Evolutionary conservation across 2,113 vertebrate species (phyloP).

Genomic region (Sarotherodon lohbergeri): DNA sequence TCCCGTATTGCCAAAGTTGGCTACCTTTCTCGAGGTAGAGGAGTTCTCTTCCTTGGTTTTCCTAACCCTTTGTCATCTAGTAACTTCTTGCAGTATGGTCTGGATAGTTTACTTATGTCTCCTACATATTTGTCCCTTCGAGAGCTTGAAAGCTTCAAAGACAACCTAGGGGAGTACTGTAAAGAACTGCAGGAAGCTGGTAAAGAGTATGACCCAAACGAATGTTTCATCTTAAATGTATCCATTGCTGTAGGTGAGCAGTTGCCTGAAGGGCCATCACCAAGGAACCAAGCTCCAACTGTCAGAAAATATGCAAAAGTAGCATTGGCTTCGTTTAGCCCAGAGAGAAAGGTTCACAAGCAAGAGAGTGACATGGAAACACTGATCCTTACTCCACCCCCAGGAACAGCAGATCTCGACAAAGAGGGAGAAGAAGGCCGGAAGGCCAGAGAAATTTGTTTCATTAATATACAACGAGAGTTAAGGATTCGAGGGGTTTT

Average conservation of each 20-base stretch:
- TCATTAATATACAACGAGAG: constrained; percentile 97
- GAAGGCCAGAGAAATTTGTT: constrained; percentile 92
- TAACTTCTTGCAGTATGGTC: constrained; percentile 89
- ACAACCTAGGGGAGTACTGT: constrained; percentile 90
- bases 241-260: constrained; percentile 91
- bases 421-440: constrained; percentile 91
- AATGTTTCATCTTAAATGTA: constrained; percentile 98
- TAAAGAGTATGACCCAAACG: constrained; percentile 90
- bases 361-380: constrained; percentile 95
- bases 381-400: constrained; percentile 90
- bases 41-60: constrained; percentile 93
- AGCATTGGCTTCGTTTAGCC: constrained; percentile 90
- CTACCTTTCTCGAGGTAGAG: constrained; percentile 92
- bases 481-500: constrained; percentile 92
- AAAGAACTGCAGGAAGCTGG: constrained; percentile 88
- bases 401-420: constrained; percentile 88
- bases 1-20: constrained; percentile 96
- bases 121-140: constrained; percentile 93
- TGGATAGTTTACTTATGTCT: constrained; percentile 89
- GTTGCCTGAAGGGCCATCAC: constrained; percentile 79
- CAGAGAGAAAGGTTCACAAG: constrained; percentile 81
- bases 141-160: constrained; percentile 89
- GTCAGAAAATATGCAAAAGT: constrained; percentile 97
- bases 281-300: constrained; percentile 82
- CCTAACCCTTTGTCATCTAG: constrained; percentile 86